Base-by-base conservation (phyloP, 2,888 invertebrate genomes). In the Biston stratarius region DNA sequence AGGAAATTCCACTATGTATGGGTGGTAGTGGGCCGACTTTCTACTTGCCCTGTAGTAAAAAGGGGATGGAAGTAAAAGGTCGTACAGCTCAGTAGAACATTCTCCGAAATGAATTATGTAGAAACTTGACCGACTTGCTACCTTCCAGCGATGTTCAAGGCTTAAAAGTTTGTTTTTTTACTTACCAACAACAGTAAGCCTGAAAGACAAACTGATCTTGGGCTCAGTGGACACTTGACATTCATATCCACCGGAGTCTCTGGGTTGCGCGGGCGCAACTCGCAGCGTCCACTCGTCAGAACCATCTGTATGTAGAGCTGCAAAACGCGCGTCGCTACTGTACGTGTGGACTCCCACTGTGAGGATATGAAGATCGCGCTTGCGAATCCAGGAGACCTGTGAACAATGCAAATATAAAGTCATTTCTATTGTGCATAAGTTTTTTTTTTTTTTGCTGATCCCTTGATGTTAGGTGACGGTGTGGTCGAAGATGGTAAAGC, bases 161-260 rank as follows among this genome's bases (percentile, higher is more conserved):
- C n/a, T n/a, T n/a, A n/a, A n/a, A n/a, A n/a, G n/a, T n/a, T n/a
- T n/a, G n/a, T n/a, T 9, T 3, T 33, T 10, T 48, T 1, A 95
- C 97, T 95, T 85, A 97, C 97, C 97, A 66, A 97, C 96, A 81
- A 97, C 97, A 77, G 95, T 97, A 60, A 97, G 95, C 79, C 96
- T 95, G 85, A 96, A 97, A 12, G 96, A 91, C 59, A 92, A 76
- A 86, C 98, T 98, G 91, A 97, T 97, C 94, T 98, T 98, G 64
- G 98, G 98, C 86, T 98, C 98, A 15, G 98, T 98, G 81, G 97
- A 97, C 75, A 98, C 97, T 94, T 98, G 98, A 86, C 98, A 98
- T 94, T 98, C 98, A 88, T 98, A 98, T 70, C 96, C 96, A 66
- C 98, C 98, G 64, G 97, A 97, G 89, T 98, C 98, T 69, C 97